Conservation (phyloP, 2,797 vertebrate species). For the Typhlichthys eigenmanni region DNA sequence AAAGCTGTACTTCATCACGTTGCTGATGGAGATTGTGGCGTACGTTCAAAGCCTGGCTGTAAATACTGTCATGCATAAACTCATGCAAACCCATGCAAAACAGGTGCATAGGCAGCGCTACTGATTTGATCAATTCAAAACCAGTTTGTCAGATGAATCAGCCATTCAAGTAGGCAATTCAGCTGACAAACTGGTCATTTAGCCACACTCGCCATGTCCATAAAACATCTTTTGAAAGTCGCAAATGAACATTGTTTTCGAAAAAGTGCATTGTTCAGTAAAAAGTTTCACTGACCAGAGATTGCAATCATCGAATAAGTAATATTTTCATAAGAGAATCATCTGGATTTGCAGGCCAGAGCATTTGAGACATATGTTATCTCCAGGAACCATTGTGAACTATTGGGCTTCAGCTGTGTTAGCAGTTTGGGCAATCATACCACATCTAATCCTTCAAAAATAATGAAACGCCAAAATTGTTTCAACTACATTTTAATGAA, state of each 20-base stretch:
- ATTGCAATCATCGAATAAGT: background rate
- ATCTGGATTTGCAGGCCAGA: conserved; percentile 45
- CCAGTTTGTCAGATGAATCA: too few species aligned
- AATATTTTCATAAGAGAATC: conserved; percentile 37
- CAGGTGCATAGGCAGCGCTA: too few species aligned
- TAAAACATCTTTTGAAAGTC: too few species aligned
- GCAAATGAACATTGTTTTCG: too few species aligned
- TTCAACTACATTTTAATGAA: conserved; percentile 54
- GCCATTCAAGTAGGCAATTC: too few species aligned
- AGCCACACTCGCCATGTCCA: too few species aligned
- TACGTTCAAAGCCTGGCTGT: background rate
- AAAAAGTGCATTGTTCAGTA: too few species aligned
- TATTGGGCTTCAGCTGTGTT: conserved; percentile 62
- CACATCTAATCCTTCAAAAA: conserved; percentile 47
- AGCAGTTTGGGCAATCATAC: conserved; percentile 58
- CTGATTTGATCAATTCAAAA: too few species aligned
- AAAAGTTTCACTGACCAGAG: too few species aligned
- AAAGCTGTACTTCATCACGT: background rate
- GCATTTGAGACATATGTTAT: conserved; percentile 44
- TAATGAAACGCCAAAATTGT: conserved; percentile 53
- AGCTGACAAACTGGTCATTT: too few species aligned
- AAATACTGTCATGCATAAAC: too few species aligned
- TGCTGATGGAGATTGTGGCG: background rate
- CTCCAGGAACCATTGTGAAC: conserved; percentile 42
- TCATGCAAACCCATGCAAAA: background rate